Percentiles rank a stretch among this genome's conserved stretches.
phyloP scores from a whole-genome alignment of 2,888 invertebrate genomes.

The Crocallis elinguaria region DNA sequence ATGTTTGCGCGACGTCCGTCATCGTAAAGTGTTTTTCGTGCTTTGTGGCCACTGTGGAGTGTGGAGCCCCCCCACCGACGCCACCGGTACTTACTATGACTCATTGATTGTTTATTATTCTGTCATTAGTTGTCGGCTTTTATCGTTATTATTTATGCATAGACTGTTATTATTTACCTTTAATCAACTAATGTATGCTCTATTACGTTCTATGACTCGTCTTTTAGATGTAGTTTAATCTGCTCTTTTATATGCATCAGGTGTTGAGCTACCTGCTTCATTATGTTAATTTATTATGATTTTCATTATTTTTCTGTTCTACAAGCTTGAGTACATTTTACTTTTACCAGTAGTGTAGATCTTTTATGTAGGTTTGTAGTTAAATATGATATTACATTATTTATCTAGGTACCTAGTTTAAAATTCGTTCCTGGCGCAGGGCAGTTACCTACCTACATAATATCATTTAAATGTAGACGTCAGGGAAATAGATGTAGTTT shows the following conservation, averaged over 20 bases:
- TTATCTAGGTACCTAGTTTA: not conserved
- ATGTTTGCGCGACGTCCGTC: constrained; percentile 66
- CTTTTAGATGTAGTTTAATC: constrained; percentile 14
- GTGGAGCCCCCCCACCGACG: constrained; percentile 53
- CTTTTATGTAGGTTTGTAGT: not conserved
- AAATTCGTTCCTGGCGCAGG: too few species aligned
- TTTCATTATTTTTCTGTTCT: not conserved
- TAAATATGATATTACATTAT: not conserved
- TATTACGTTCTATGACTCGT: constrained; percentile 12
- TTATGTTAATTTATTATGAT: constrained; percentile 14
- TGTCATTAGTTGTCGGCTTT: constrained; percentile 57
- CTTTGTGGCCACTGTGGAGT: constrained; percentile 73
- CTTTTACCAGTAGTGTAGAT: not conserved
- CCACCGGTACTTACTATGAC: constrained; percentile 70
- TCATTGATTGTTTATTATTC: constrained; percentile 68
- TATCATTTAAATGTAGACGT: too few species aligned
- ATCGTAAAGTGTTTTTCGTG: constrained; percentile 80
- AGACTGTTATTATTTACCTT: constrained; percentile 40
- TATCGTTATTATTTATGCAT: constrained; percentile 44
- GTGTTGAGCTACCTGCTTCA: constrained; percentile 19
- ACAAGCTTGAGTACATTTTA: not conserved
- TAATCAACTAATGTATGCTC: constrained; percentile 21
- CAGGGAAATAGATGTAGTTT: not conserved
- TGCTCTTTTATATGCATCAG: constrained; percentile 20
- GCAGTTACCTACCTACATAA: too few species aligned